Evolutionary conservation across 2,113 vertebrate species (phyloP).

Genomic region (Calidris pygmaea): DNA sequence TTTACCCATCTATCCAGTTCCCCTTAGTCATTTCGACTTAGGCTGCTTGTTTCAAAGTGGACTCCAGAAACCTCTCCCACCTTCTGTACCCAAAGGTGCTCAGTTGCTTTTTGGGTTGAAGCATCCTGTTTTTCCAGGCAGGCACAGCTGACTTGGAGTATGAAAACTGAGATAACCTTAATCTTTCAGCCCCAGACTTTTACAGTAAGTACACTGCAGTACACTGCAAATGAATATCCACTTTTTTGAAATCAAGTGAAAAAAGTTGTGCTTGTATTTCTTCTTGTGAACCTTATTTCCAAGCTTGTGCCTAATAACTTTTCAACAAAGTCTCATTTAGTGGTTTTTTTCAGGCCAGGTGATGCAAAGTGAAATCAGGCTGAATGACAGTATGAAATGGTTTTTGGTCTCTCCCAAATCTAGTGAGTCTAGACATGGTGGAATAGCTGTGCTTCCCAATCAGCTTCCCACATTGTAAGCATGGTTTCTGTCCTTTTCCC

Average conservation of each 20-base stretch:
- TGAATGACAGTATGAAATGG: neutral
- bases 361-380: neutral
- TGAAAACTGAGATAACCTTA: neutral
- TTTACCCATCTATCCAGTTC: neutral
- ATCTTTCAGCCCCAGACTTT: neutral
- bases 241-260: neutral
- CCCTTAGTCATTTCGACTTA: neutral
- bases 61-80: neutral
- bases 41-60: neutral
- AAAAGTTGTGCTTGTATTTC: neutral
- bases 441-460: neutral
- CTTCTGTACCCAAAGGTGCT: neutral
- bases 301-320: neutral
- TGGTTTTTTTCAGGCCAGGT: neutral
- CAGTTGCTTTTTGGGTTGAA: neutral
- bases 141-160: neutral
- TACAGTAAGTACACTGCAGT: neutral
- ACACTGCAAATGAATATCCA: neutral
- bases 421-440: neutral
- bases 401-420: neutral
- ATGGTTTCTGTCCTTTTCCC: neutral
- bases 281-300: neutral
- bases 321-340: neutral
- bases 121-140: neutral
- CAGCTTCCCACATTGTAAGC: neutral